Percentiles rank a stretch among this genome's conserved stretches.
phyloP scores from a whole-genome alignment of 1,140 invertebrate genomes.

The Hylyphantes graminicola region DNA sequence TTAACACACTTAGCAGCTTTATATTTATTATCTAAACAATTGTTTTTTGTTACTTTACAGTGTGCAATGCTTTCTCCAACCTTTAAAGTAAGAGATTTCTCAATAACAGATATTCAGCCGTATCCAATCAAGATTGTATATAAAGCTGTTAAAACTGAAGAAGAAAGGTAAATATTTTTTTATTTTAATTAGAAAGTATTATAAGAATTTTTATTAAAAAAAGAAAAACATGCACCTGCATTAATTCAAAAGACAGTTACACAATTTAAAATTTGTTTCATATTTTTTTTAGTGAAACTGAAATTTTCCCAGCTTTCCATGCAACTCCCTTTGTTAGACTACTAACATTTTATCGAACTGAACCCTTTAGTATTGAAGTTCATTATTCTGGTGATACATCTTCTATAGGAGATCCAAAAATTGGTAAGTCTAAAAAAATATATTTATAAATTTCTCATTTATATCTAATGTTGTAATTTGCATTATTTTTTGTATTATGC shows the following conservation, averaged over 20 bases:
- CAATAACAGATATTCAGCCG: constrained; percentile 90
- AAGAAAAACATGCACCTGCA: not conserved
- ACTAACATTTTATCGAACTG: constrained; percentile 90
- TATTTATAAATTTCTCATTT: not conserved
- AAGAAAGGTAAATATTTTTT: constrained; percentile 65
- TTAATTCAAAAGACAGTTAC: not conserved
- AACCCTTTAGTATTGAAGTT: constrained; percentile 86
- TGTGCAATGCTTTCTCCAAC: constrained; percentile 97
- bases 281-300: constrained; percentile 73
- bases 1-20: too few relatives aligned
- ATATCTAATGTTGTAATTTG: not conserved
- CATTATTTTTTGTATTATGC: not conserved
- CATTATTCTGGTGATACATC: constrained; percentile 76
- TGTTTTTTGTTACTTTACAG: constrained; percentile 47
- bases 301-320: constrained; percentile 90
- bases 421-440: constrained; percentile 6
- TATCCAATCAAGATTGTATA: constrained; percentile 80
- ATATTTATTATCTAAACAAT: too few relatives aligned
- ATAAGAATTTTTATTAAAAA: not conserved
- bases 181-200: not conserved
- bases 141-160: constrained; percentile 79
- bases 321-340: constrained; percentile 92
- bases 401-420: constrained; percentile 30
- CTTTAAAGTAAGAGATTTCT: constrained; percentile 94
- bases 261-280: not conserved